phyloP scores from a whole-genome alignment of 2,113 vertebrate species.

The Perccottus glenii region DNA sequence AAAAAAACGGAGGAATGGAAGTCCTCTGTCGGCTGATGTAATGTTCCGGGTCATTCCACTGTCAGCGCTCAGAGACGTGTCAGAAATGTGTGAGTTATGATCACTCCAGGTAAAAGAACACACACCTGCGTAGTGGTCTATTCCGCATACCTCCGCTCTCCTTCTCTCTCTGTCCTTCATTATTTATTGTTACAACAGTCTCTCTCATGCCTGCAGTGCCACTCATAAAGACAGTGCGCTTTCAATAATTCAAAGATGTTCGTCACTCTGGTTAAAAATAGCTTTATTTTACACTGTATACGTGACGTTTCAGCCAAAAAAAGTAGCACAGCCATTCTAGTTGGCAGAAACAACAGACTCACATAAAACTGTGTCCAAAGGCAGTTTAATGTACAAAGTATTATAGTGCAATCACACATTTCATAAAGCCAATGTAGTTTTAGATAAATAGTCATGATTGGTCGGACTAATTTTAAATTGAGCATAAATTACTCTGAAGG shows the following conservation, averaged over 20 bases:
- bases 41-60: constrained; percentile 21
- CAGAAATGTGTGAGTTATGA: constrained; percentile 53
- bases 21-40: constrained; percentile 18
- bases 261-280: constrained; percentile 61
- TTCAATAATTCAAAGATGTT: constrained; percentile 69
- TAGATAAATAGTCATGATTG: too few relatives aligned
- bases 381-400: too few relatives aligned
- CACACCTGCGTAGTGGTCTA: constrained; percentile 25
- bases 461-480: too few relatives aligned
- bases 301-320: not conserved
- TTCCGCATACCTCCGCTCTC: not conserved
- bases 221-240: not conserved
- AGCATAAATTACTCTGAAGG: too few relatives aligned
- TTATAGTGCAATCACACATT: too few relatives aligned
- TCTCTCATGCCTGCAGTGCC: constrained; percentile 23
- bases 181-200: constrained; percentile 67
- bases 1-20: constrained; percentile 28
- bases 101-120: constrained; percentile 45
- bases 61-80: constrained; percentile 37
- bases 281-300: constrained; percentile 26
- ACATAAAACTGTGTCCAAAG: too few relatives aligned
- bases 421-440: too few relatives aligned
- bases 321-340: not conserved
- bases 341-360: too few relatives aligned
- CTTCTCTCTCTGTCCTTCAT: constrained; percentile 45